Conservation (phyloP, 2,888 invertebrate species). For the Cynaeus angustus region DNA sequence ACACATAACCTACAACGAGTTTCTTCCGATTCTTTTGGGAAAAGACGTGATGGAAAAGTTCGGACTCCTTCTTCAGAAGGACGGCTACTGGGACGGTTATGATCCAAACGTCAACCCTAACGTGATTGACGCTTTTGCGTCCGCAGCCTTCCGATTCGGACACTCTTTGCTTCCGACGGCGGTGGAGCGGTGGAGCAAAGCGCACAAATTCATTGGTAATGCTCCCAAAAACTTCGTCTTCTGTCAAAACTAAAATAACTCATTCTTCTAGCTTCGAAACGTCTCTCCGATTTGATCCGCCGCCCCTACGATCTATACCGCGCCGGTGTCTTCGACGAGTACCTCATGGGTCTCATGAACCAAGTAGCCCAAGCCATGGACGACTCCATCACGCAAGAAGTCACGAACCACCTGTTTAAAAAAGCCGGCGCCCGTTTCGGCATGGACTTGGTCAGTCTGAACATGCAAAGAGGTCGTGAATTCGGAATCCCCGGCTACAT, state of each 20-base stretch:
- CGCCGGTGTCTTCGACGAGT: constrained; percentile 92
- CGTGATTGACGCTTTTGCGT: constrained; percentile 91
- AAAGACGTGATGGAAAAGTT: constrained; percentile 95
- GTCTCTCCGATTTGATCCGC: constrained; percentile 90
- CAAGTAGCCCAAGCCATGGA: constrained; percentile 97
- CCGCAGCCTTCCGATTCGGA: constrained; percentile 94
- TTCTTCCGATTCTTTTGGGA: constrained; percentile 89
- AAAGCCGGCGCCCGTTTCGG: constrained; percentile 84
- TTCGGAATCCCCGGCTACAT: constrained; percentile 94
- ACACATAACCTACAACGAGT: constrained; percentile 93
- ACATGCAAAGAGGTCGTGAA: constrained; percentile 94
- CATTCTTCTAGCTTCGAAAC: constrained; percentile 82
- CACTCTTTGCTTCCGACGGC: constrained; percentile 93
- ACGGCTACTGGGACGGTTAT: constrained; percentile 89
- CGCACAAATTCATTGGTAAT: constrained; percentile 92
- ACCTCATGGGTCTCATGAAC: constrained; percentile 94
- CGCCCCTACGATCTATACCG: constrained; percentile 93
- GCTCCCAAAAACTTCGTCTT: too few relatives aligned
- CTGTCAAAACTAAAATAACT: neutral
- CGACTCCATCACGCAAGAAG: constrained; percentile 92
- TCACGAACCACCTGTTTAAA: constrained; percentile 94
- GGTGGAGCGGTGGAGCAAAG: constrained; percentile 95
- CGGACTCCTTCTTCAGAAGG: constrained; percentile 87
- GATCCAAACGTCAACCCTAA: constrained; percentile 90
- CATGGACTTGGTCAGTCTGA: constrained; percentile 93